Conservation (phyloP, 2,797 vertebrate species). For the Sebastiscus tertius region DNA sequence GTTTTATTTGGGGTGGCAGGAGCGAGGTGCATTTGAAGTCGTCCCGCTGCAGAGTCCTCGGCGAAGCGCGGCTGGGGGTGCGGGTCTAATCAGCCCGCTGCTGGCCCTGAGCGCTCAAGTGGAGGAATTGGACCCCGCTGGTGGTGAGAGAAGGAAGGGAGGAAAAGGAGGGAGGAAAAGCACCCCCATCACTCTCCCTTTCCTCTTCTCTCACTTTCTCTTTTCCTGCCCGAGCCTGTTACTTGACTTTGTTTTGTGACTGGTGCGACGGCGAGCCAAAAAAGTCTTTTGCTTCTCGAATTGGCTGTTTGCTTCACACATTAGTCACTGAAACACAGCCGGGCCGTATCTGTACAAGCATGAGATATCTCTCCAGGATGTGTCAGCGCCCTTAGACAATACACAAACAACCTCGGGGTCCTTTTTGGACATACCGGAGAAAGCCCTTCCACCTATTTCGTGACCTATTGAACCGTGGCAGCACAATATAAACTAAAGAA, state of each 20-base stretch:
- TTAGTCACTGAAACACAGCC: slow-evolving; percentile 53
- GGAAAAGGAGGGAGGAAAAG: slow-evolving; percentile 34
- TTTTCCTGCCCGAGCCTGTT: slow-evolving; percentile 48
- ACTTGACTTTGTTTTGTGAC: slow-evolving; percentile 49
- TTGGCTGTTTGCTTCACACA: slow-evolving; percentile 36
- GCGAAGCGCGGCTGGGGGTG: slow-evolving; percentile 90
- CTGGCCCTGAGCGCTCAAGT: slow-evolving; percentile 95
- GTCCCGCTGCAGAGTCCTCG: slow-evolving; percentile 88
- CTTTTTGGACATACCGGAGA: slow-evolving; percentile 46
- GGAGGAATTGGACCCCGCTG: slow-evolving; percentile 92
- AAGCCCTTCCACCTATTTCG: slow-evolving; percentile 61
- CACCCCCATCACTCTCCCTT: slow-evolving; percentile 43
- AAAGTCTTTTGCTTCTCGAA: slow-evolving; percentile 25
- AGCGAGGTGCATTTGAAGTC: slow-evolving; percentile 95
- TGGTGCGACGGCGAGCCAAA: slow-evolving; percentile 46
- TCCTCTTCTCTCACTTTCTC: slow-evolving; percentile 62
- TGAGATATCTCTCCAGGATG: slow-evolving; percentile 67
- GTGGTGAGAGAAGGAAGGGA: slow-evolving; percentile 64
- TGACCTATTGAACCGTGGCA: slow-evolving; percentile 61
- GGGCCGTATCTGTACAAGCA: slow-evolving; percentile 41
- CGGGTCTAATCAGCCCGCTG: slow-evolving; percentile 91
- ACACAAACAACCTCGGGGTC: slow-evolving; percentile 69
- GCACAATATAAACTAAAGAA: slow-evolving; percentile 40
- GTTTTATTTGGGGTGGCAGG: slow-evolving; percentile 94
- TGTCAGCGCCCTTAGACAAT: slow-evolving; percentile 74